Evolutionary conservation across 2,797 vertebrate species (phyloP).

Genomic region (Gallinago stenura): DNA sequence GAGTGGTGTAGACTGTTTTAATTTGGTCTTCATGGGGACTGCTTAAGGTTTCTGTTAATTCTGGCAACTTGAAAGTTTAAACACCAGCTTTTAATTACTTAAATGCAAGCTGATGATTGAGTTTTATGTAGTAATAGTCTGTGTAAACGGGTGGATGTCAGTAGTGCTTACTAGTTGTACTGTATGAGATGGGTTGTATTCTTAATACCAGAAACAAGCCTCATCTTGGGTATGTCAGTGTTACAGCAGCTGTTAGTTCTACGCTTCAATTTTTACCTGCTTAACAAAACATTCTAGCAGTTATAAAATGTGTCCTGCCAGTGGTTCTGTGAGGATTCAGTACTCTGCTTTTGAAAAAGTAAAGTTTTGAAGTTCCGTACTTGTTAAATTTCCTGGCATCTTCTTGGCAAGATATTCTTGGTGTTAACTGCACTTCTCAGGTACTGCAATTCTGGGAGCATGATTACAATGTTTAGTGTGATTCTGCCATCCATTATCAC

Average conservation of each 20-base stretch:
- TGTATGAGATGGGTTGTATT: background rate
- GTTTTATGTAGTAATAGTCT: background rate
- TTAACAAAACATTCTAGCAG: background rate
- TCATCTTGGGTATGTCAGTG: background rate
- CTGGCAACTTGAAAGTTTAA: background rate
- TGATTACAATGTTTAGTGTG: constrained; percentile 79
- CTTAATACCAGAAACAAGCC: background rate
- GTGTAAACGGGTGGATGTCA: background rate
- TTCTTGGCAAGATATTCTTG: constrained; percentile 56
- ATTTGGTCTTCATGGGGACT: background rate
- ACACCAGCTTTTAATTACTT: background rate
- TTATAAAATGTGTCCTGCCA: background rate
- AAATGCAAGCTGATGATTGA: background rate
- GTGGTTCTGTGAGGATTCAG: background rate
- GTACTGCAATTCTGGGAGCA: constrained; percentile 78
- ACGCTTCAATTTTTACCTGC: background rate
- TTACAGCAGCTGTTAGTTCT: background rate
- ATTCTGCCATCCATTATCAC: constrained; percentile 80
- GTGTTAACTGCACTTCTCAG: constrained; percentile 80
- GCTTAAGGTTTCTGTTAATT: background rate
- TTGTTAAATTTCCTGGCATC: constrained; percentile 65
- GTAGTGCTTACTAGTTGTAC: background rate
- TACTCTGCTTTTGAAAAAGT: constrained; percentile 70
- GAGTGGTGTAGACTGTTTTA: background rate
- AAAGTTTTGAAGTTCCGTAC: constrained; percentile 53